Evolutionary conservation across 1,140 invertebrate species (phyloP).

Genomic region (Potamilus streckersoni): DNA sequence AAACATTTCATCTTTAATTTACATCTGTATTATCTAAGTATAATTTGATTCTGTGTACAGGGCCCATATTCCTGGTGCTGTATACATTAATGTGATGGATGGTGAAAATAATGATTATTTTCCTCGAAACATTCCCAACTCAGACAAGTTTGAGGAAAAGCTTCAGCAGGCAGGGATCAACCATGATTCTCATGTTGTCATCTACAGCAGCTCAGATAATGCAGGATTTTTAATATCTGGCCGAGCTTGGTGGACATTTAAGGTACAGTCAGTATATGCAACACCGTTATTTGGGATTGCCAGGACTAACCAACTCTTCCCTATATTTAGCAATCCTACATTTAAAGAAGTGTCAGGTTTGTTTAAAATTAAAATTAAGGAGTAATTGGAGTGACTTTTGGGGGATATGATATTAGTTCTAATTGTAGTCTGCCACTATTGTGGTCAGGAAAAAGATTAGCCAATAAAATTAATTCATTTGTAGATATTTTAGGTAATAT

Average conservation of each 20-base stretch:
- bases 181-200: slow-evolving; percentile 31
- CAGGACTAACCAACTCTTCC: too few species aligned
- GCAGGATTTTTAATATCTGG: slow-evolving; percentile 35
- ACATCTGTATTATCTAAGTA: too few species aligned
- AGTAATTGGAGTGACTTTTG: too few species aligned
- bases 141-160: slow-evolving; percentile 28
- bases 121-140: slow-evolving; percentile 35
- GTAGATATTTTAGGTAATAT: too few species aligned
- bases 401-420: too few species aligned
- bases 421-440: too few species aligned
- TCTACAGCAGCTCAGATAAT: slow-evolving; percentile 34
- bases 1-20: too few species aligned
- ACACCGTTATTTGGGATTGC: too few species aligned
- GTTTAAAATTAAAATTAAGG: too few species aligned
- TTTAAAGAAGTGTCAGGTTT: neutral
- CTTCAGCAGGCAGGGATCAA: slow-evolving; percentile 28
- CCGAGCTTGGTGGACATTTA: slow-evolving; percentile 40
- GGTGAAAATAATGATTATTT: slow-evolving; percentile 28
- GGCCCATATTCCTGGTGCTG: slow-evolving; percentile 39
- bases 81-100: slow-evolving; percentile 37
- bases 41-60: slow-evolving; percentile 7
- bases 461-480: too few species aligned
- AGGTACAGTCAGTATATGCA: slow-evolving; percentile 12
- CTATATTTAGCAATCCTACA: neutral
- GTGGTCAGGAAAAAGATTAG: too few species aligned